Evolutionary conservation across 2,113 vertebrate species (phyloP).

Genomic region (Geothlypis trichas): DNA sequence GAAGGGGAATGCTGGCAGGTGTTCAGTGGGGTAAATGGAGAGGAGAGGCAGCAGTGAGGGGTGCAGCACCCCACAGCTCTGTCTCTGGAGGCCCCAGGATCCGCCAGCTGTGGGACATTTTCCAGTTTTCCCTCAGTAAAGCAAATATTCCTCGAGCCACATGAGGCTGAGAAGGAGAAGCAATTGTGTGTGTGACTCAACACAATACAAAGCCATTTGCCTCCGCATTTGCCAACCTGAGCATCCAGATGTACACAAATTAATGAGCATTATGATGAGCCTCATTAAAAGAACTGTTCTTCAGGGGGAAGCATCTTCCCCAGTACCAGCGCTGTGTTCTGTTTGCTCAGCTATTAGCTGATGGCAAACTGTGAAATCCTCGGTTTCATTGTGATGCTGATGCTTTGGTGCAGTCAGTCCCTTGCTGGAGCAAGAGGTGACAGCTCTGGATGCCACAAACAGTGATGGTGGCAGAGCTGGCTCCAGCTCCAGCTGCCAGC

Average conservation of each 20-base stretch:
- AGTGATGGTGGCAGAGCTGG: not conserved
- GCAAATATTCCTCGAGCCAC: not conserved
- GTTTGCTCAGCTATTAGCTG: slow-evolving; percentile 35
- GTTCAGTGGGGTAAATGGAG: accelerated
- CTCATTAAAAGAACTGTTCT: slow-evolving; percentile 52
- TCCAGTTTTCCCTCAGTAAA: not conserved
- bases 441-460: accelerated
- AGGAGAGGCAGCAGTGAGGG: not conserved
- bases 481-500: accelerated
- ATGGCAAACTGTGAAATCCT: slow-evolving; percentile 16
- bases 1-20: no score
- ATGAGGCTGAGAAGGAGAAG: not conserved
- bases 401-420: not conserved
- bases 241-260: slow-evolving; percentile 13
- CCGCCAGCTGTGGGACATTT: not conserved
- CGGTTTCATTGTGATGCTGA: not conserved
- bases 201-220: not conserved
- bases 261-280: slow-evolving; percentile 38
- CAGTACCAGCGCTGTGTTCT: not conserved
- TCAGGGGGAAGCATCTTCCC: slow-evolving; percentile 18
- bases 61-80: not conserved
- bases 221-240: not conserved
- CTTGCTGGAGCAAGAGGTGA: not conserved
- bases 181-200: not conserved
- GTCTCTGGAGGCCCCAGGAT: no score